Evolutionary conservation across 2,888 invertebrate species (phyloP).

Genomic region (Drosophila silvestris): DNA sequence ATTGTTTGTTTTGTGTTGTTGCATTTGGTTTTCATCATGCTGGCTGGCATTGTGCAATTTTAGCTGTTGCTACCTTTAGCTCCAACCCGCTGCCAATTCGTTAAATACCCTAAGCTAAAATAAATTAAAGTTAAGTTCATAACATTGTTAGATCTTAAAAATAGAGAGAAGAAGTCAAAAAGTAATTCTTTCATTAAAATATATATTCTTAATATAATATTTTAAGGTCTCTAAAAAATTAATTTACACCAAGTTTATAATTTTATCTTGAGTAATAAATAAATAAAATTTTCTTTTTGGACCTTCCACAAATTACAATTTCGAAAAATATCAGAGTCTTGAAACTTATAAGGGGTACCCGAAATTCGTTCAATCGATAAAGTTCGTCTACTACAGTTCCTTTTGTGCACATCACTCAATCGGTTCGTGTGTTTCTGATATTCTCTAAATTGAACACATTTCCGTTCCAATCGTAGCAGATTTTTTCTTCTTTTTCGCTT

Average conservation of each 20-base stretch:
- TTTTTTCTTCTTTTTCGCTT: constrained; percentile 7
- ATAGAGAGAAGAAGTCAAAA: background rate
- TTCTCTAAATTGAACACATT: constrained; percentile 74
- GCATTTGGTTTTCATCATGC: constrained; percentile 40
- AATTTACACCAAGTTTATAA: too few species aligned
- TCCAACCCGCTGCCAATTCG: constrained; percentile 38
- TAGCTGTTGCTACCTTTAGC: constrained; percentile 13
- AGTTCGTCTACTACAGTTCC: background rate
- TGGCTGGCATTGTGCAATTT: constrained; percentile 45
- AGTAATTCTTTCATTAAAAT: background rate
- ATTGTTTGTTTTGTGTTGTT: constrained; percentile 49
- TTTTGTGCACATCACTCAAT: constrained; percentile 52
- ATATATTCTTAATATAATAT: background rate
- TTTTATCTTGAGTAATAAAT: background rate
- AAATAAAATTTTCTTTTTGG: background rate
- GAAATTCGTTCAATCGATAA: background rate
- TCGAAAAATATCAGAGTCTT: rapidly evolving
- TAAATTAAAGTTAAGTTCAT: background rate
- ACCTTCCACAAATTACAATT: background rate
- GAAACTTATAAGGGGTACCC: constrained; percentile 4
- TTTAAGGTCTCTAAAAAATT: background rate
- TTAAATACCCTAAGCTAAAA: constrained; percentile 23
- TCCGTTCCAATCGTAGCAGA: constrained; percentile 57
- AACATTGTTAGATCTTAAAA: background rate
- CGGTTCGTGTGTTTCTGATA: constrained; percentile 43